A percentile compares a stretch with the other conserved stretches of the same genome.
phyloP scores from a whole-genome alignment of 1,140 invertebrate species.

The Mactra quadrangularis region DNA sequence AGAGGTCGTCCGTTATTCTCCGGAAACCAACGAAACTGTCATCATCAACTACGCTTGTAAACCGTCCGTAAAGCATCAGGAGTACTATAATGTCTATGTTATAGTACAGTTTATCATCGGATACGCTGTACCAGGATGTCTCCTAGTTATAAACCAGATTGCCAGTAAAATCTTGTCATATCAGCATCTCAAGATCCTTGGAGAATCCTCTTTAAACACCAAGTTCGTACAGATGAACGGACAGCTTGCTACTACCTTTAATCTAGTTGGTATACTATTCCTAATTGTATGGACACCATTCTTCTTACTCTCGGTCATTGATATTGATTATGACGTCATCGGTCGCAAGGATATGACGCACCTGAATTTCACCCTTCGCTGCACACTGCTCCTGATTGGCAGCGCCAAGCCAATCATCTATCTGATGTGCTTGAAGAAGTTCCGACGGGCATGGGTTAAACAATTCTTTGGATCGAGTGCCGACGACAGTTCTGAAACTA shows the following conservation, averaged over 20 bases:
- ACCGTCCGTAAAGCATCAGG: neutral
- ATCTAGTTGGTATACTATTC: slow-evolving; percentile 9
- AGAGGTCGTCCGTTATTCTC: neutral
- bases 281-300: slow-evolving; percentile 20
- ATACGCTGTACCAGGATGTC: neutral
- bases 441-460: neutral
- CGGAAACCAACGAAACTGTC: neutral
- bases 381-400: slow-evolving; percentile 6
- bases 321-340: neutral
- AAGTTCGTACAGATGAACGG: neutral
- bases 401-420: slow-evolving; percentile 27
- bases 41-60: slow-evolving; percentile 1
- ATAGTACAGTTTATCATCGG: neutral
- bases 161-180: neutral
- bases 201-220: neutral
- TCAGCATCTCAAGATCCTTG: neutral
- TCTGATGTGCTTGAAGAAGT: slow-evolving; percentile 8
- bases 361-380: slow-evolving; percentile 20
- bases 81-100: neutral
- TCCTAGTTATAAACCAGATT: neutral
- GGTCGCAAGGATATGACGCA: neutral
- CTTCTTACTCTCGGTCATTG: slow-evolving; percentile 9
- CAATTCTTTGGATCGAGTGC: no score
- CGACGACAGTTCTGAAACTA: no score
- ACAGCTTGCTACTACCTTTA: slow-evolving; percentile 14